Conservation (phyloP, 1,140 invertebrate genomes). For the Drosophila simulans region DNA sequence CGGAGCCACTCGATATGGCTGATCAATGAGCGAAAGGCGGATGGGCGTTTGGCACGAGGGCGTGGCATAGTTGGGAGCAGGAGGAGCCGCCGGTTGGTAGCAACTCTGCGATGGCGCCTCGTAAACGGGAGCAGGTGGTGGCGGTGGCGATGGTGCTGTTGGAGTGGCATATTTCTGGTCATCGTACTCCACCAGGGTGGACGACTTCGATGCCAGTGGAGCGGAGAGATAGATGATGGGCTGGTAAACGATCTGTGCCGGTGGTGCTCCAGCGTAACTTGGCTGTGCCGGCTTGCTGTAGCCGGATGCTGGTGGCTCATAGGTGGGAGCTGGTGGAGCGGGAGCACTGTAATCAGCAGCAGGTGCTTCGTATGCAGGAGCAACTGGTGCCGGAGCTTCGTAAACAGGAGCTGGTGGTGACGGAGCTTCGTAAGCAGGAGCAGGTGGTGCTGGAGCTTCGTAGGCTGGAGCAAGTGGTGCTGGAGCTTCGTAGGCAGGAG, state of each 20-base stretch:
- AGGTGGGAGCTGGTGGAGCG: slow-evolving; percentile 3
- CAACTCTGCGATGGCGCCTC: slow-evolving; percentile 14
- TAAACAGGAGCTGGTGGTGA: slow-evolving; percentile 17
- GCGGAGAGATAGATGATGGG: slow-evolving; percentile 67
- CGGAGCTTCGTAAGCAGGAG: slow-evolving; percentile 22
- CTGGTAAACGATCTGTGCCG: slow-evolving; percentile 70
- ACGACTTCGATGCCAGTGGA: slow-evolving; percentile 16
- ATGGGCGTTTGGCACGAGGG: slow-evolving; percentile 54
- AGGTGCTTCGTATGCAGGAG: slow-evolving; percentile 28
- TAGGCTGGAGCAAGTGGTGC: slow-evolving; percentile 13
- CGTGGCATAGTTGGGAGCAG: slow-evolving; percentile 28
- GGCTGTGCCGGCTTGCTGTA: slow-evolving; percentile 16
- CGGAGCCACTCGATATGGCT: slow-evolving; percentile 72
- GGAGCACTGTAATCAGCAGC: slow-evolving; percentile 1
- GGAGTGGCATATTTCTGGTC: slow-evolving; percentile 18
- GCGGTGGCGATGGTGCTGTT: slow-evolving; percentile 6
- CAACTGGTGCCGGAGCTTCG: slow-evolving; percentile 18
- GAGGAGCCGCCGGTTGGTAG: slow-evolving; percentile 14
- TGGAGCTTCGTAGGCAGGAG: slow-evolving; percentile 25
- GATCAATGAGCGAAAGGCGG: slow-evolving; percentile 62
- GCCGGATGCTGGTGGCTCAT: slow-evolving; percentile 25
- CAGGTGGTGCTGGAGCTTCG: slow-evolving; percentile 10
- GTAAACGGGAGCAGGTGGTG: slow-evolving; percentile 16
- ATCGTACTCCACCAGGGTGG: slow-evolving; percentile 6
- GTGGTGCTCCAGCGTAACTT: slow-evolving; percentile 31